phyloP scores from a whole-genome alignment of 2,797 vertebrate species.

The Smutsia temminckii region DNA sequence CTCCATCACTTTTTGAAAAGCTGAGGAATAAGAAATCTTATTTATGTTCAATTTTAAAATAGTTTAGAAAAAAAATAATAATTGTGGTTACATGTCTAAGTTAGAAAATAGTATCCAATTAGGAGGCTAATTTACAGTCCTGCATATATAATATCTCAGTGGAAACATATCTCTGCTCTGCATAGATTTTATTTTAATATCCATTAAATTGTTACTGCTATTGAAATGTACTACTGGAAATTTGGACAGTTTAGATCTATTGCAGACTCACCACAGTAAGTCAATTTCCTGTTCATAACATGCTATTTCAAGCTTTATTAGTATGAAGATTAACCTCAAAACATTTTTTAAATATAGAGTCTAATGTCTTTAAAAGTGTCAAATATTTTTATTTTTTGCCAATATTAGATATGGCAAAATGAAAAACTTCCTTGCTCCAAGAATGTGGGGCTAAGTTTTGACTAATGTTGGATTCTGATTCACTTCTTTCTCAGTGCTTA shows the following conservation, averaged over 20 bases:
- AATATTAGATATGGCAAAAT: constrained; percentile 10
- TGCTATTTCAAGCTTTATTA: constrained; percentile 17
- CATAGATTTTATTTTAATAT: neutral
- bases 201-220: neutral
- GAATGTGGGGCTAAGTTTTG: neutral
- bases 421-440: constrained; percentile 1
- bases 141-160: neutral
- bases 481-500: neutral
- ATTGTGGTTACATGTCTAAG: neutral
- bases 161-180: neutral
- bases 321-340: constrained; percentile 38
- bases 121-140: neutral
- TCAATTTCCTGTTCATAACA: neutral
- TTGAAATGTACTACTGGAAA: neutral
- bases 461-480: neutral
- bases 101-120: constrained; percentile 38
- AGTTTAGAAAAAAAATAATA: constrained; percentile 29
- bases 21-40: neutral
- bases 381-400: neutral
- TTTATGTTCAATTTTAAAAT: neutral
- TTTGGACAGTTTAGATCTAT: neutral
- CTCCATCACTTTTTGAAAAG: neutral
- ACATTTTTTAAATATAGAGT: neutral
- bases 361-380: neutral
- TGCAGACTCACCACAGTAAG: neutral